Evolutionary conservation across 2,888 invertebrate genomes (phyloP), one percentile per base, ranked within the genome.

Genomic region (Onchidella celtica): DNA sequence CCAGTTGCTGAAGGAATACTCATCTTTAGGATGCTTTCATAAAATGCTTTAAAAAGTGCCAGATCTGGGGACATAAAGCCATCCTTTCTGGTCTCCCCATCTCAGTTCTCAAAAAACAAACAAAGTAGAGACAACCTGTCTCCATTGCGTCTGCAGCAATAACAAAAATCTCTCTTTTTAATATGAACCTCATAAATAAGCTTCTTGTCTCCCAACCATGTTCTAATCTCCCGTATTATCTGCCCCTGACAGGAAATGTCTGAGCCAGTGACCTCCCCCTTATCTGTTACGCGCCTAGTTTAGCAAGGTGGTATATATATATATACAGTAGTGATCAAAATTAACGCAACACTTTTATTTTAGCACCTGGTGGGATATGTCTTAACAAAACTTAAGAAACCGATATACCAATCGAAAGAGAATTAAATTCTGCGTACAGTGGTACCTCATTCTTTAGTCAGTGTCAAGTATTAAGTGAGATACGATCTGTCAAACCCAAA

Each of bases 191-290:
- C 24, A 61, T 73, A 73, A 73, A 61, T 11, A 59, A 32, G 61
- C 61, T 24, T 21, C 61, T 73, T 73, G 73, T 73, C 36, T 38
- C 61, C 21, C 34, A 73, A 73, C 27, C 34, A 57, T 61, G 57
- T 27, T 24, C 34, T 36, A 29, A 73, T 73, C 73, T 34, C n/a
- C 11, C 0, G 6, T 11, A 73, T 36, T 34, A 73, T 73, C 59
- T 73, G 29, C 36, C 57, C 36, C 73, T 73, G 27, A 38, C 61
- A 73, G 73, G 29, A 61, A n/a, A 17, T 21, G 27, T 38, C 61
- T n/a, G 73, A 73, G 73, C 59, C 73, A 59, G 32, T 61, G 61
- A 61, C 73, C 73, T 73, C 73, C 36, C n/a, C 36, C 32, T 73
- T 73, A 73, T 73, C 73, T 73, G 61, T 3, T 29, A 40, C 21